Evolutionary conservation across 2,888 invertebrate species (phyloP).

Genomic region (Eristalinus sepulchralis): DNA sequence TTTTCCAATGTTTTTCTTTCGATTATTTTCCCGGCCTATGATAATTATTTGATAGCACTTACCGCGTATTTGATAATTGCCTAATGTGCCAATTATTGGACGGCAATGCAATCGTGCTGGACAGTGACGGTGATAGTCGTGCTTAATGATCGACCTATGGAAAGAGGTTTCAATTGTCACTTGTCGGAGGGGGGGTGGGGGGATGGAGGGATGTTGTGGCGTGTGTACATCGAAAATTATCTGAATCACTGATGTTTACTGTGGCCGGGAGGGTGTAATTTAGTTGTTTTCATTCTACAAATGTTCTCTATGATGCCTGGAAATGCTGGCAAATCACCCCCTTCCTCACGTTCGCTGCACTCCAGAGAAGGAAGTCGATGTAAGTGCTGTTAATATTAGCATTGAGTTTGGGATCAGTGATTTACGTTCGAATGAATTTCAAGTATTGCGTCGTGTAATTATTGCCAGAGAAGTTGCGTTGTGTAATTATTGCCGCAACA

Average conservation of each 20-base stretch:
- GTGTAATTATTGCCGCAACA: too few relatives aligned
- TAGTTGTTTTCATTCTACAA: neutral
- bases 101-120: neutral
- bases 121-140: neutral
- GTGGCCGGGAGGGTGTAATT: neutral
- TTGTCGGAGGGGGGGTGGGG: neutral
- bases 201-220: neutral
- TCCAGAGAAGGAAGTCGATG: too few relatives aligned
- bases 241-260: neutral
- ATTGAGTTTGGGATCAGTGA: too few relatives aligned
- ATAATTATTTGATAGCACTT: neutral
- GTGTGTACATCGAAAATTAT: neutral
- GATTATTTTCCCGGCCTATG: neutral
- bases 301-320: neutral
- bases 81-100: neutral
- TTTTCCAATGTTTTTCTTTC: neutral
- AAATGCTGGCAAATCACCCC: neutral
- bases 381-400: too few relatives aligned
- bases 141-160: neutral
- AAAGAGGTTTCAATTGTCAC: neutral
- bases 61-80: neutral
- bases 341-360: neutral
- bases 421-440: too few relatives aligned
- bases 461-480: too few relatives aligned
- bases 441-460: too few relatives aligned